phyloP scores from a whole-genome alignment of 2,888 invertebrate genomes.

The Heliconius ismenius region DNA sequence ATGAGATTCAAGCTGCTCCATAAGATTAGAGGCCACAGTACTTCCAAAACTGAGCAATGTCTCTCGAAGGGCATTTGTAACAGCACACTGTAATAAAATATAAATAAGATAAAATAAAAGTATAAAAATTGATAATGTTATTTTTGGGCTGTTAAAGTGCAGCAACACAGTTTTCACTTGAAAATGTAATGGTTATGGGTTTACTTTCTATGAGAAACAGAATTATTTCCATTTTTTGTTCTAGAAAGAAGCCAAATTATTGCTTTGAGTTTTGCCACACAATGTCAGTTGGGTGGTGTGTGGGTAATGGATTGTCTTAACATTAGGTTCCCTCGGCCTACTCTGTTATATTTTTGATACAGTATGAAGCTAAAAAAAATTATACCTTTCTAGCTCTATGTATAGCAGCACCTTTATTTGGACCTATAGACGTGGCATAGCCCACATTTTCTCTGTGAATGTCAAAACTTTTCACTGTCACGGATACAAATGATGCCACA shows the following conservation, averaged over 20 bases:
- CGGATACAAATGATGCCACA: constrained; percentile 71
- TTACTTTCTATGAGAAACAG: too few relatives aligned
- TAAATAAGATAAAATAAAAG: neutral
- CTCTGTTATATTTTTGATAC: neutral
- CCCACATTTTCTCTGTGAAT: constrained; percentile 77
- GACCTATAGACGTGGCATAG: constrained; percentile 67
- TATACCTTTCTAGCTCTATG: constrained; percentile 71
- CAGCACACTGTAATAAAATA: constrained; percentile 63
- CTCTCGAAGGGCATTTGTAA: constrained; percentile 75
- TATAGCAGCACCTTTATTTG: constrained; percentile 71
- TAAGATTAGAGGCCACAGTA: constrained; percentile 62
- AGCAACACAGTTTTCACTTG: too few relatives aligned
- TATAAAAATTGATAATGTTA: too few relatives aligned
- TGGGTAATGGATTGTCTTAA: neutral
- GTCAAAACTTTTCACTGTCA: constrained; percentile 69
- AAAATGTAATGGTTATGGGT: too few relatives aligned
- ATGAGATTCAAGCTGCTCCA: constrained; percentile 58
- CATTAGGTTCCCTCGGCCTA: neutral
- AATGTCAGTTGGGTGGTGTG: neutral
- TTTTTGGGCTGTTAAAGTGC: too few relatives aligned
- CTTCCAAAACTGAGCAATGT: constrained; percentile 76
- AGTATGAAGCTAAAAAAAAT: neutral
- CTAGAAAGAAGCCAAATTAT: too few relatives aligned
- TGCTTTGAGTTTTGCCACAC: neutral
- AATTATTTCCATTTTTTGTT: too few relatives aligned